Base-by-base conservation (phyloP, 1,140 invertebrate genomes). In the Eurosta solidaginis region DNA sequence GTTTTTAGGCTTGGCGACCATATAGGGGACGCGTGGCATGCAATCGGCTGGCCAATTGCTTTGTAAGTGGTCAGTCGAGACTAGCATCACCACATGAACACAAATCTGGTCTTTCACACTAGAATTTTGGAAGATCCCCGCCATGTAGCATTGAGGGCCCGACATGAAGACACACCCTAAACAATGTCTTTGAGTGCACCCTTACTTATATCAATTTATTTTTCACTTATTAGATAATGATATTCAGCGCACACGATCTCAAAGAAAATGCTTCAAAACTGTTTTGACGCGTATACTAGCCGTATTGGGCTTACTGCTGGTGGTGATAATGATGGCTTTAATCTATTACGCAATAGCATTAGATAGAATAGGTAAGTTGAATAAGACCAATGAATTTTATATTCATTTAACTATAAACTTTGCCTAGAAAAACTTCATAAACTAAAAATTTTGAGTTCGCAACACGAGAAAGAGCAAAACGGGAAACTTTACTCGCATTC, bases 291-390 rank as follows among this genome's bases (percentile, higher is more conserved):
- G 82, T 25, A 80, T 84, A 20, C 59, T 86, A 36, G 81, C 82
- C 59, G 76, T 86, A 42, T 84, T 82, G 0, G 27, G 79, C 0
- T 22, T 84, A 22, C 77, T 86, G 12, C 63, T 85, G 2, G 6
- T 86, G 0, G 74, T 81, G 0, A 22, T 86, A 7, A 47, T 82
- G 0, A 80, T 84, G 20, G 82, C 83, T 0, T 45, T 86, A 17
- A 78, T 86, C n/a, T 86, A 86, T 49, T 82, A 86, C 79, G 82
- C 82, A 10, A 81, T 85, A 33, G 83, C 81, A 1, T 50, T 86
- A 20, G 83, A 86, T 22, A 45, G 81, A 40, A 85, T 85, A 78
- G 84, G 84, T 85, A 45, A 79, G 81, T 14, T 17, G 49, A n/a
- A 17, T 4, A 47, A 5, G 14, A 47, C 5, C n/a, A 3, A 47